Evolutionary conservation across 2,113 vertebrate species (phyloP).

Genomic region (Cyprinodon brontotheroides): DNA sequence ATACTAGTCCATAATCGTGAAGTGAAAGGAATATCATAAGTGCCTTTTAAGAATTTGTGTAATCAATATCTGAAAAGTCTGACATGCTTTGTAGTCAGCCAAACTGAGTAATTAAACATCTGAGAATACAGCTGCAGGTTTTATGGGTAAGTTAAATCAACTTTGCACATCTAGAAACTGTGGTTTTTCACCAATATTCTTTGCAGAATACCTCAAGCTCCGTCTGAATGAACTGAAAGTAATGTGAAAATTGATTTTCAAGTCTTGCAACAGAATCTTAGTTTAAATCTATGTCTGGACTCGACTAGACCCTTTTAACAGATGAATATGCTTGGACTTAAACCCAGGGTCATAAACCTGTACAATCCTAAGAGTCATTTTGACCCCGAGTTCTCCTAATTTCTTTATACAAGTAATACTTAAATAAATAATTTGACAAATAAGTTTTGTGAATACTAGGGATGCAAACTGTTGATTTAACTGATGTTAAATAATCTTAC

Average conservation of each 20-base stretch:
- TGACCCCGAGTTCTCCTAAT: background rate
- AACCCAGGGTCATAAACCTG: background rate
- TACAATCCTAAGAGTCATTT: background rate
- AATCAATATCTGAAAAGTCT: background rate
- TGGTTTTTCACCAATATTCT: background rate
- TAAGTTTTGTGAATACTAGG: too few species aligned
- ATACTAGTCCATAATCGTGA: background rate
- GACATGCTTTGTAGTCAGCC: background rate
- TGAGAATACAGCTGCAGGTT: background rate
- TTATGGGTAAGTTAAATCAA: background rate
- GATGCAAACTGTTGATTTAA: too few species aligned
- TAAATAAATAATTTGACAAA: too few species aligned
- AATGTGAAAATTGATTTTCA: background rate
- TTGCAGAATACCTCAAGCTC: background rate
- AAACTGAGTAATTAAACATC: background rate
- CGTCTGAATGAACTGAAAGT: background rate
- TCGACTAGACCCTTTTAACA: background rate
- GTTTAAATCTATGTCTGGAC: background rate
- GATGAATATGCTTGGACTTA: background rate
- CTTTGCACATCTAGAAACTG: background rate
- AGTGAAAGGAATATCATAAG: background rate
- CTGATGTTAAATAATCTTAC: too few species aligned
- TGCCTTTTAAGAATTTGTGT: too few species aligned
- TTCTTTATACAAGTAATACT: too few species aligned
- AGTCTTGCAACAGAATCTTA: background rate